Evolutionary conservation across 2,797 vertebrate genomes (phyloP).

Genomic region (Paramormyrops hopkinsi): DNA sequence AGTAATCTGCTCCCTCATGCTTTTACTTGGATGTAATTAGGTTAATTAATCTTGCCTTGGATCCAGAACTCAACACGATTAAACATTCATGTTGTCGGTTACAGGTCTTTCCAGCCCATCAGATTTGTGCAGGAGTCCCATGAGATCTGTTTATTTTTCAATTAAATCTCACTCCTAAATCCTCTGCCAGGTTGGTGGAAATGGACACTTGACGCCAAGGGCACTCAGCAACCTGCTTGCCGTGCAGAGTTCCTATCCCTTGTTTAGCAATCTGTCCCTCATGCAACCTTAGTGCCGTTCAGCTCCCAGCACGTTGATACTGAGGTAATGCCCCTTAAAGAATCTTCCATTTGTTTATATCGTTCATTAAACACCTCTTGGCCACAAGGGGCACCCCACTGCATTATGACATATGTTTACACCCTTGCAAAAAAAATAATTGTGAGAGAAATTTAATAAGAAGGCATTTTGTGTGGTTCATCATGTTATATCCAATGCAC

Average conservation of each 20-base stretch:
- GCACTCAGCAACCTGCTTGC: conserved; percentile 42
- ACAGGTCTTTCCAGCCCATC: conserved; percentile 58
- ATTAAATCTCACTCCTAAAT: conserved; percentile 49
- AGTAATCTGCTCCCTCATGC: conserved; percentile 41
- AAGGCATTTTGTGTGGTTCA: neutral
- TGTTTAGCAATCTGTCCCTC: neutral
- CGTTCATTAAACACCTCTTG: conserved; percentile 14
- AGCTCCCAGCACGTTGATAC: neutral
- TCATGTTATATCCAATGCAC: neutral
- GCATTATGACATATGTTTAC: conserved; percentile 1
- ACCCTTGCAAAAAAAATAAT: conserved; percentile 14
- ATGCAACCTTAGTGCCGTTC: neutral
- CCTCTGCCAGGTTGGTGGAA: conserved; percentile 42
- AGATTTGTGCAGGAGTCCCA: conserved; percentile 51
- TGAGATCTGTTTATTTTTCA: conserved; percentile 64
- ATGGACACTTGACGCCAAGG: conserved; percentile 40
- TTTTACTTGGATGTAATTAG: conserved; percentile 54
- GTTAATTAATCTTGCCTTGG: conserved; percentile 58
- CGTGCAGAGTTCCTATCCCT: neutral
- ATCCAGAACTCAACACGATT: conserved; percentile 55
- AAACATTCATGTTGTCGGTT: conserved; percentile 49
- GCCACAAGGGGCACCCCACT: neutral
- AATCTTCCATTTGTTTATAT: neutral
- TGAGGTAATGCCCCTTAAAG: neutral
- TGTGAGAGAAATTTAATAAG: conserved; percentile 12